Percentiles rank a stretch among this genome's conserved stretches.
Evolutionary conservation across 2,888 invertebrate genomes (phyloP).

Genomic region (Phyllotreta striolata): DNA sequence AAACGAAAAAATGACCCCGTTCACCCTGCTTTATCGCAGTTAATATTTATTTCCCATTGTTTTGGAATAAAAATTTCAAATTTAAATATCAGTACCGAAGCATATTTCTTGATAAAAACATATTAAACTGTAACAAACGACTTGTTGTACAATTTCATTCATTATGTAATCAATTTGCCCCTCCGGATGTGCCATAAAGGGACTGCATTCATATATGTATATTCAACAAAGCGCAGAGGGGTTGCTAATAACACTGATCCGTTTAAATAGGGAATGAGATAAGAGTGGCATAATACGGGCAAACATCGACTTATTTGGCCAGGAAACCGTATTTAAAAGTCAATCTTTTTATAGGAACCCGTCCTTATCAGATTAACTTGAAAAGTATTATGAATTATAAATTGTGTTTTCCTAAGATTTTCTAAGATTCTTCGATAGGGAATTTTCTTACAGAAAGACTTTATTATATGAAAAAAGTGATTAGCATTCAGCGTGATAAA

Average conservation of each 20-base stretch:
- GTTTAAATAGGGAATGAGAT: constrained; percentile 26
- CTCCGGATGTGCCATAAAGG: constrained; percentile 35
- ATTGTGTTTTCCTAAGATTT: too few species aligned
- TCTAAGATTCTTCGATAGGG: too few species aligned
- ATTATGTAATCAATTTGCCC: constrained; percentile 35
- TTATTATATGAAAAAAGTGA: too few species aligned
- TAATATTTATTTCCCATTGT: constrained; percentile 9
- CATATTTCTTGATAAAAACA: constrained; percentile 10
- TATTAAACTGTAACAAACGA: constrained; percentile 31
- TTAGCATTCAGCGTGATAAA: too few species aligned
- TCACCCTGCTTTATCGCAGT: constrained; percentile 4
- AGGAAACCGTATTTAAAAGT: constrained; percentile 12
- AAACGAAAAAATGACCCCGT: too few species aligned
- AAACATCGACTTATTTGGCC: constrained; percentile 3
- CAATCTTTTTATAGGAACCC: constrained; percentile 4
- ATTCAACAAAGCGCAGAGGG: constrained; percentile 12
- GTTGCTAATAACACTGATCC: constrained; percentile 26
- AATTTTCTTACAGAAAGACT: too few species aligned
- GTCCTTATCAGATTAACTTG: not conserved
- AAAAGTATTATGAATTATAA: constrained; percentile 6
- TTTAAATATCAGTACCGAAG: constrained; percentile 2
- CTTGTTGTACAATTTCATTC: constrained; percentile 30
- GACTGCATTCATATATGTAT: constrained; percentile 23
- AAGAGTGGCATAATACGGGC: constrained; percentile 11
- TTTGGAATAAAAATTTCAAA: constrained; percentile 5